Percentiles rank a stretch among this genome's conserved stretches.
phyloP scores from a whole-genome alignment of 2,888 invertebrate species.

The Lepidochitona cinerea region DNA sequence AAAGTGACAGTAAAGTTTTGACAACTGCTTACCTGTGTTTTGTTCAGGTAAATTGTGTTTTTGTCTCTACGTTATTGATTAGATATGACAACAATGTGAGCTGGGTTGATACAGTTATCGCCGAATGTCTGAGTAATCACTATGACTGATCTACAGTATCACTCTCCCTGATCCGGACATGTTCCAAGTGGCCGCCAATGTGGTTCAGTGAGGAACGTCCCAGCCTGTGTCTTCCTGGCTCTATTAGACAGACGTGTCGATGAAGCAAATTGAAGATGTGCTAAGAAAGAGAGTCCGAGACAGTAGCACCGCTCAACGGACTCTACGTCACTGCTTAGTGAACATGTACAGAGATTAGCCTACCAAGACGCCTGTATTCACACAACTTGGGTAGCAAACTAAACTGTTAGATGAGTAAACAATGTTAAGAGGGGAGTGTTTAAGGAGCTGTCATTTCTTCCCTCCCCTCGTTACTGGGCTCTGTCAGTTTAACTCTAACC shows the following conservation, averaged over 20 bases:
- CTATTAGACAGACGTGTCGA: not conserved
- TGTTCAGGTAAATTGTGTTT: too few species aligned
- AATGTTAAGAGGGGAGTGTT: not conserved
- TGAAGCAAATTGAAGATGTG: not conserved
- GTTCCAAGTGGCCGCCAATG: not conserved
- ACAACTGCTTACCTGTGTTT: too few species aligned
- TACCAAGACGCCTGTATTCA: not conserved
- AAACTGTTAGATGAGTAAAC: not conserved
- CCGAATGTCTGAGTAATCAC: too few species aligned
- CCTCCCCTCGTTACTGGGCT: not conserved
- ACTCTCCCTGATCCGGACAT: not conserved
- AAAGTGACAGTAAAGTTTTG: too few species aligned
- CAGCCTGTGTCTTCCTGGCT: not conserved
- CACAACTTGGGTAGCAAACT: not conserved
- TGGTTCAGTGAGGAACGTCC: not conserved
- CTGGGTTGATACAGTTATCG: too few species aligned
- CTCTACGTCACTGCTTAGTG: not conserved
- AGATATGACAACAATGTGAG: too few species aligned
- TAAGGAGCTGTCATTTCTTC: not conserved
- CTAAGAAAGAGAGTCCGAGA: not conserved
- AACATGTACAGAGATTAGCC: not conserved
- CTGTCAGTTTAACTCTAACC: not conserved
- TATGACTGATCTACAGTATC: too few species aligned
- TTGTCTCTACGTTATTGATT: too few species aligned
- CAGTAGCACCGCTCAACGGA: not conserved